A percentile compares a stretch with the other conserved stretches of the same genome.
phyloP scores from a whole-genome alignment of 2,113 vertebrate species.

The Alectura lathami region DNA sequence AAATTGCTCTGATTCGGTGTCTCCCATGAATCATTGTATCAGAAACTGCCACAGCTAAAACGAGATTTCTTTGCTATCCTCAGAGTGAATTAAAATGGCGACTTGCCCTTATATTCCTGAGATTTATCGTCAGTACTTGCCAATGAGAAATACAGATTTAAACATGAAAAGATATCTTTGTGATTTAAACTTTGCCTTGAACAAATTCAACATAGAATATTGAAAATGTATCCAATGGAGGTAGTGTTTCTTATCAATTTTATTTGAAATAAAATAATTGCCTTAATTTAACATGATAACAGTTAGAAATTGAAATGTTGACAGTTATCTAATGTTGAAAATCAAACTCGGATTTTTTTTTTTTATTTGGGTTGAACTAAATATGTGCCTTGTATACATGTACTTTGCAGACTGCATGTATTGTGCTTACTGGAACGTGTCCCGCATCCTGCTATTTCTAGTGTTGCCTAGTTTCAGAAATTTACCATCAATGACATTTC shows the following conservation, averaged over 20 bases:
- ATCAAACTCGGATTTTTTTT: neutral
- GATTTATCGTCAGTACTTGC: neutral
- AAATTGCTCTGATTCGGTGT: neutral
- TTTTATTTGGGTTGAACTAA: neutral
- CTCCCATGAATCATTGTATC: conserved; percentile 7
- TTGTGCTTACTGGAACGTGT: neutral
- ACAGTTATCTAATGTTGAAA: neutral
- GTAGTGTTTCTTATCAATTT: neutral
- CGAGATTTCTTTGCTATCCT: neutral
- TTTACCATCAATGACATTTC: neutral
- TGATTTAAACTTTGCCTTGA: neutral
- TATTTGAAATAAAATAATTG: neutral
- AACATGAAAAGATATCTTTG: neutral
- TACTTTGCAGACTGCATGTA: neutral
- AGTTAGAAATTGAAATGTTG: neutral
- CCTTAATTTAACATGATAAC: neutral
- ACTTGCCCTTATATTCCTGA: neutral
- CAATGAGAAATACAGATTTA: neutral
- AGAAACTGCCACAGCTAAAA: neutral
- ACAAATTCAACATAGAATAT: neutral
- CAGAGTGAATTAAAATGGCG: neutral
- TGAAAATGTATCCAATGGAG: neutral
- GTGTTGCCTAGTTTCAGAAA: neutral
- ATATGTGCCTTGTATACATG: neutral
- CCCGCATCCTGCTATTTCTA: neutral